Base-by-base conservation (phyloP, 2,797 vertebrate genomes). In the Cheirogaleus major region DNA sequence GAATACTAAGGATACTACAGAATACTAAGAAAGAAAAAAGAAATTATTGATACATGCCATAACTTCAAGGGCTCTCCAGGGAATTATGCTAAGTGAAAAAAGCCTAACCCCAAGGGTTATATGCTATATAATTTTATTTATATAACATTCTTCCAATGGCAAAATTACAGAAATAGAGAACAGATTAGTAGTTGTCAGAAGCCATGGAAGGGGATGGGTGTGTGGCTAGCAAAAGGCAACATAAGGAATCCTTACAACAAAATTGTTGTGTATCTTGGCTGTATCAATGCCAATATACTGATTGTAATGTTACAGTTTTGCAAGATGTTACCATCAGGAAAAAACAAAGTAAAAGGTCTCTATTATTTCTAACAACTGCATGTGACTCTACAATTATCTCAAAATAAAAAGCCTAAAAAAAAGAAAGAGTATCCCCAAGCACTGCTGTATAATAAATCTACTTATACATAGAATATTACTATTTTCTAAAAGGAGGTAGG, bases 1-100 rank as follows among this genome's bases (percentile, higher is more conserved):
- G 22, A 57, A 23, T 57, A 57, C 55, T 32, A 63, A n/a, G 38
- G 89, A 85, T 59, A 55, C 18, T 57, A 48, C 43, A 57, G 72
- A 93, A 65, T 38, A 50, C n/a, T 48, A 72, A 61, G 35, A 61
- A 70, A 23, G 50, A 87, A 89, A 90, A 96, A 86, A 76, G 85
- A 55, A 83, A 61, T n/a, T 41, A 69, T 2, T 59, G 67, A 88
- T 63, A 67, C 11, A 61, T 7, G 17, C 32, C 82, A 87, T 23
- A 89, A 59, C n/a, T 23, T 82, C 11, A 9, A 41, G 13, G 27
- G 90, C 38, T 55, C 65, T 67, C 35, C 20, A 69, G 20, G 35
- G 69, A 93, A 86, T 70, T 90, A 48, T 32, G 48, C 20, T 70
- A 82, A 52, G 22, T 25, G 63, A 22, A 78, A 81, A 93, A 43